Conservation (phyloP, 2,888 invertebrate species). For the Vannuccia rotundouncinata region DNA sequence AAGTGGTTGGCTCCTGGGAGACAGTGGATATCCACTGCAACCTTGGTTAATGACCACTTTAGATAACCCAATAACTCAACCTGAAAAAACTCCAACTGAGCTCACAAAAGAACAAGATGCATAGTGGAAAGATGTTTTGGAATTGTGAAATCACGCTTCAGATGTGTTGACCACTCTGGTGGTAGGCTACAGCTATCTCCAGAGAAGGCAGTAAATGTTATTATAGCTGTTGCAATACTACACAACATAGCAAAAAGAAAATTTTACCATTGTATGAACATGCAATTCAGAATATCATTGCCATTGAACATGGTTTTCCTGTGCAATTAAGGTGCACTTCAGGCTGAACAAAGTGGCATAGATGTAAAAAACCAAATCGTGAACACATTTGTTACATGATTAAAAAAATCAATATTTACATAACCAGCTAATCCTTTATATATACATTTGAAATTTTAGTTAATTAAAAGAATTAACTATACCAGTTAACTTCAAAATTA, state of each 20-base stretch:
- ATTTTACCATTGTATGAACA: neutral
- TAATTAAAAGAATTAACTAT: too few relatives aligned
- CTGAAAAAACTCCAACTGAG: neutral
- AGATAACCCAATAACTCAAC: neutral
- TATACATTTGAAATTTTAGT: too few relatives aligned
- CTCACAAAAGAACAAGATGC: neutral
- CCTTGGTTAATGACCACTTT: conserved; percentile 11
- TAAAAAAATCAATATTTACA: neutral
- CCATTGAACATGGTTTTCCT: conserved; percentile 4
- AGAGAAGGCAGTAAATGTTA: conserved; percentile 14
- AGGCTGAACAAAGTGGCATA: too few relatives aligned
- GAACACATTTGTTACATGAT: neutral
- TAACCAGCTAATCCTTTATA: too few relatives aligned
- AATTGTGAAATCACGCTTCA: neutral
- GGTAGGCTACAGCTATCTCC: conserved; percentile 1
- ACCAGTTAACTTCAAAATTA: too few relatives aligned
- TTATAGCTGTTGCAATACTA: neutral
- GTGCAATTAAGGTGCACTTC: neutral
- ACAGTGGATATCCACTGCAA: neutral
- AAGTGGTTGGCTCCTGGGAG: conserved; percentile 1
- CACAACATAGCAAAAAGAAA: neutral
- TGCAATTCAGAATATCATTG: conserved; percentile 6
- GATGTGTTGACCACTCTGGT: neutral
- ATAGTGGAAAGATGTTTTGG: neutral
- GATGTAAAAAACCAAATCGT: neutral